Conservation (phyloP, 2,797 vertebrate species). For the Carapus acus region DNA sequence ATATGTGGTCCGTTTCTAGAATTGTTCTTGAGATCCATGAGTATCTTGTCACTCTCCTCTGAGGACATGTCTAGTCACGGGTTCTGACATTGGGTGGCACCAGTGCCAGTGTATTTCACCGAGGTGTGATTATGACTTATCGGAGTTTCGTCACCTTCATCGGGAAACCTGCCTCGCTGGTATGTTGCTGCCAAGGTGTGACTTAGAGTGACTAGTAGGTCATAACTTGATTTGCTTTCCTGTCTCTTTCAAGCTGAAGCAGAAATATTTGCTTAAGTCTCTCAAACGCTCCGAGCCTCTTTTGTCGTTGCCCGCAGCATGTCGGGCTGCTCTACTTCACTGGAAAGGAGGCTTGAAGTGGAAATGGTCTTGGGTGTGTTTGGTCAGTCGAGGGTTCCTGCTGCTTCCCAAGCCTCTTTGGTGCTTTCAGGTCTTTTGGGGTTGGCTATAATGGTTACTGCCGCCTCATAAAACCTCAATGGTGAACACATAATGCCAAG, state of each 20-base stretch:
- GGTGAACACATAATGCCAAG: constrained; percentile 61
- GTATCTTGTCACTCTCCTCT: constrained; percentile 18
- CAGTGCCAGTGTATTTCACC: constrained; percentile 33
- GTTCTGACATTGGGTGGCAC: constrained; percentile 46
- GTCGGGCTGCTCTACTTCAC: constrained; percentile 49
- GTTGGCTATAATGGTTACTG: constrained; percentile 69
- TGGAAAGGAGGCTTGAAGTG: constrained; percentile 43
- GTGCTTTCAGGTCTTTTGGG: constrained; percentile 59
- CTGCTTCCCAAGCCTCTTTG: constrained; percentile 58
- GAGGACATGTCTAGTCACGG: constrained; percentile 31
- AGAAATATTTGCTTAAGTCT: constrained; percentile 59
- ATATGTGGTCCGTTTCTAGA: not conserved
- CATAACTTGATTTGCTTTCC: not conserved
- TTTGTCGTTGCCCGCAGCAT: constrained; percentile 20
- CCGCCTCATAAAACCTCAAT: constrained; percentile 74
- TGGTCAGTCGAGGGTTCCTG: constrained; percentile 55
- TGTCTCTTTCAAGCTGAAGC: constrained; percentile 29
- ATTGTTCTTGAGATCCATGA: constrained; percentile 11
- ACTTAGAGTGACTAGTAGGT: constrained; percentile 7
- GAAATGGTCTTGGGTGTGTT: constrained; percentile 51
- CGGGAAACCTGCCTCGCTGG: constrained; percentile 14
- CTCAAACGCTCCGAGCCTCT: constrained; percentile 46
- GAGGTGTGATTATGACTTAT: constrained; percentile 33
- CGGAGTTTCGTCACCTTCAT: constrained; percentile 28
- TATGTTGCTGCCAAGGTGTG: constrained; percentile 24